Base-by-base conservation (phyloP, 2,113 vertebrate species). In the Saguinus imperator region DNA sequence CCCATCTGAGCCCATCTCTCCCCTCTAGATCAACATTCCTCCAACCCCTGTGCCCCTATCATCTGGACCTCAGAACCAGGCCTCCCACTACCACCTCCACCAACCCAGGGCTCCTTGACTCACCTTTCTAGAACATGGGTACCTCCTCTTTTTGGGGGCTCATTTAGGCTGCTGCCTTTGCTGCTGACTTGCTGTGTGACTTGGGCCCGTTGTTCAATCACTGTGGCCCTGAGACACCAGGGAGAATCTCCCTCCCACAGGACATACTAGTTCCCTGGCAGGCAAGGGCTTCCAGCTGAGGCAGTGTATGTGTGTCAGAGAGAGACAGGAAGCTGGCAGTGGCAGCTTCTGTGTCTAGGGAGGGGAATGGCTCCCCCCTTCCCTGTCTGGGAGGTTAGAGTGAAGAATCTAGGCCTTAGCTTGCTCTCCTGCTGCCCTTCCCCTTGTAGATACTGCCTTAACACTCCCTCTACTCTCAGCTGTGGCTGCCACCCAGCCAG, bases 361-460 rank as follows among this genome's bases (percentile, higher is more conserved):
- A 96, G 43, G 95, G 83, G n/a, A 8, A 11, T 73, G 91, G 55
- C 58, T 82, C 82, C 95, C 89, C 84, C 45, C 89, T 93, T 79
- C 87, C 48, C 61, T 86, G 52, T 76, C 57, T 73, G 58, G 95
- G 82, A 85, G 95, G 76, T 40, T 94, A 87, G 79, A 95, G 90
- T 92, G 95, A 94, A 89, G 81, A 94, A 79, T 58, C 40, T 92
- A 94, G 96, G 94, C 94, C 96, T 97, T 87, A 95, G 93, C 86
- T 94, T 84, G 91, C 83, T 82, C 92, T 83, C 91, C 91, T 75
- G 29, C 50, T 70, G 18, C 58, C 40, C 61, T 72, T 86, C 87
- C 96, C 92, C 81, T 87, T 97, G 97, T 98, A 98, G 97, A 97
- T 98, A 96, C 97, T 97, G 98, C 98, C 98, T 98, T 97, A 98